phyloP scores from a whole-genome alignment of 1,140 invertebrate species.

The Brachionus asplanchnoidis region DNA sequence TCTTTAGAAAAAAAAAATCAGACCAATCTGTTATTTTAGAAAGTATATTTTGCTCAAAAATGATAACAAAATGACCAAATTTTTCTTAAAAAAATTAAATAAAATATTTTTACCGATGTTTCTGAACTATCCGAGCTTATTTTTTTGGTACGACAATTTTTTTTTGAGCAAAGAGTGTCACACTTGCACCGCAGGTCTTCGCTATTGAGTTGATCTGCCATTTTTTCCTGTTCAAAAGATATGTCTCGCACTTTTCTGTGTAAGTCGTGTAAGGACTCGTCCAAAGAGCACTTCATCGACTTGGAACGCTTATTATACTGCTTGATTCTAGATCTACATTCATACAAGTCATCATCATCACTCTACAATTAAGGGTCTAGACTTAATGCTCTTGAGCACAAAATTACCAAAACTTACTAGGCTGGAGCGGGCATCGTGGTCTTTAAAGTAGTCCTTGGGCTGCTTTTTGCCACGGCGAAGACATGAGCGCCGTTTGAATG shows the following conservation, averaged over 20 bases:
- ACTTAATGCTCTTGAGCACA: neutral
- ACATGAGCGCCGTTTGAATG: neutral
- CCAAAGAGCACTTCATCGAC: neutral
- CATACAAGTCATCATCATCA: neutral
- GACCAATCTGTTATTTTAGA: too few species aligned
- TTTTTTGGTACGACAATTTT: neutral
- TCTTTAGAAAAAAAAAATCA: too few species aligned
- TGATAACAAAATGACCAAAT: neutral
- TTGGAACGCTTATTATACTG: neutral
- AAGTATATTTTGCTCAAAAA: too few species aligned
- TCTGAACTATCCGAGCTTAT: neutral
- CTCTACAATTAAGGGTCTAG: neutral
- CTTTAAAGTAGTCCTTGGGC: neutral
- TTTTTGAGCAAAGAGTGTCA: neutral
- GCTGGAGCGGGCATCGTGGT: neutral
- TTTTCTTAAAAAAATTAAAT: neutral
- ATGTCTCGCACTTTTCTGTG: conserved; percentile 9
- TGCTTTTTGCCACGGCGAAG: neutral
- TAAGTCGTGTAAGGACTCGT: neutral
- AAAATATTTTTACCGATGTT: neutral
- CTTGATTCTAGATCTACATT: neutral
- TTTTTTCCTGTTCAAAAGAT: conserved; percentile 28
- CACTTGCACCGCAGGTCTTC: neutral
- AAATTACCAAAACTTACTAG: neutral
- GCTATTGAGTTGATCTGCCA: neutral